Evolutionary conservation across 1,140 invertebrate genomes (phyloP).

Genomic region (Cherax quadricarinatus): DNA sequence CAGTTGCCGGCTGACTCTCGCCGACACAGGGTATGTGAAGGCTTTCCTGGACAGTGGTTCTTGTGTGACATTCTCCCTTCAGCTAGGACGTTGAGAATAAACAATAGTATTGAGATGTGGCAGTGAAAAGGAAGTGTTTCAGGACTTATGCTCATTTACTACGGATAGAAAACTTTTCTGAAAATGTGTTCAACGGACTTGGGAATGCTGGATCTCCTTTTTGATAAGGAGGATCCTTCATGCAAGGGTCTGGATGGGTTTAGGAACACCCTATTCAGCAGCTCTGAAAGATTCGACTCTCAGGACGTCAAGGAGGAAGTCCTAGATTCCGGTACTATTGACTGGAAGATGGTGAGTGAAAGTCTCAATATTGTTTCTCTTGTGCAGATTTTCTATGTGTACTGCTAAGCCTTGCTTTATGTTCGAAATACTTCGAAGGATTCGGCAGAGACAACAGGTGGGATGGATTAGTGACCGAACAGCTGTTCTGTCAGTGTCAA

Average conservation of each 20-base stretch:
- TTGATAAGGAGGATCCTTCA: constrained; percentile 52
- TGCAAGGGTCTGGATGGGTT: constrained; percentile 47
- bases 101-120: constrained; percentile 26
- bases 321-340: constrained; percentile 54
- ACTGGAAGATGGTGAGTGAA: constrained; percentile 56
- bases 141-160: constrained; percentile 16
- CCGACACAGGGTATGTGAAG: not conserved
- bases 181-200: constrained; percentile 58
- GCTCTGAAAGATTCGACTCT: not conserved
- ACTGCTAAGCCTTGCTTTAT: too few relatives aligned
- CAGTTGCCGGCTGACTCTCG: constrained; percentile 51
- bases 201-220: constrained; percentile 56
- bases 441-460: not conserved
- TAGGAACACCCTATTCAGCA: constrained; percentile 58
- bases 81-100: not conserved
- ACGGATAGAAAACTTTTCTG: constrained; percentile 6
- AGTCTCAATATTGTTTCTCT: not conserved
- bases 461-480: not conserved
- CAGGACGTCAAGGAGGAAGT: constrained; percentile 50
- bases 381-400: too few relatives aligned
- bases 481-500: constrained; percentile 20
- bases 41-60: not conserved
- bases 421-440: too few relatives aligned
- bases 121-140: constrained; percentile 2
- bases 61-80: not conserved